Evolutionary conservation across 2,888 invertebrate species (phyloP).

Genomic region (Steinernema carpocapsae): DNA sequence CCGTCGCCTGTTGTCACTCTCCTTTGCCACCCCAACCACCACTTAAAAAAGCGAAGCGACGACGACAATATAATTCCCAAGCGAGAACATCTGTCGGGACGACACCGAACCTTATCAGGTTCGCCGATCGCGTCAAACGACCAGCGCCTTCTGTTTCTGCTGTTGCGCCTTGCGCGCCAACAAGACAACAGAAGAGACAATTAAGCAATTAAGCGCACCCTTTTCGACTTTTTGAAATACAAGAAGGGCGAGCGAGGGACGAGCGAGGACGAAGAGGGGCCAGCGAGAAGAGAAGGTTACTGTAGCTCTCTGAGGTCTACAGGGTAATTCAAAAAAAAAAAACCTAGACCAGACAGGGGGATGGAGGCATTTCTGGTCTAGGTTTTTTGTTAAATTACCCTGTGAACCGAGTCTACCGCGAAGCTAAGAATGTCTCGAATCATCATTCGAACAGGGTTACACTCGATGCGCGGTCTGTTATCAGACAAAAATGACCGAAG

Average conservation of each 20-base stretch:
- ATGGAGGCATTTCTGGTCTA: too few relatives aligned
- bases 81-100: slow-evolving; percentile 31
- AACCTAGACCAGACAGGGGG: too few relatives aligned
- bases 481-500: too few relatives aligned
- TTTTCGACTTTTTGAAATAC: neutral
- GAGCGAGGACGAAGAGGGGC: neutral
- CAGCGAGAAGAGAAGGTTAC: neutral
- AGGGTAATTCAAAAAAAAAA: too few relatives aligned
- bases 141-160: slow-evolving; percentile 29
- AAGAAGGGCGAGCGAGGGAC: neutral
- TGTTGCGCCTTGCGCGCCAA: slow-evolving; percentile 35
- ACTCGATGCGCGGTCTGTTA: too few relatives aligned
- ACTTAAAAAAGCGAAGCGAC: slow-evolving; percentile 35
- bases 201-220: slow-evolving; percentile 32
- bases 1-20: slow-evolving; percentile 25
- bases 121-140: slow-evolving; percentile 34
- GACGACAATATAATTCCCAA: slow-evolving; percentile 35
- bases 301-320: neutral
- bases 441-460: too few relatives aligned
- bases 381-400: too few relatives aligned
- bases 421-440: too few relatives aligned
- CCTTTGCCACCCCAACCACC: neutral
- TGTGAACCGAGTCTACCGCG: too few relatives aligned
- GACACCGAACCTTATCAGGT: slow-evolving; percentile 26
- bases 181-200: slow-evolving; percentile 29